These are phyloP conservation scores for Drosophila pruinosa DNA, from an alignment of 1,140 invertebrate genomes.

Conservation along the genomic window DNA sequence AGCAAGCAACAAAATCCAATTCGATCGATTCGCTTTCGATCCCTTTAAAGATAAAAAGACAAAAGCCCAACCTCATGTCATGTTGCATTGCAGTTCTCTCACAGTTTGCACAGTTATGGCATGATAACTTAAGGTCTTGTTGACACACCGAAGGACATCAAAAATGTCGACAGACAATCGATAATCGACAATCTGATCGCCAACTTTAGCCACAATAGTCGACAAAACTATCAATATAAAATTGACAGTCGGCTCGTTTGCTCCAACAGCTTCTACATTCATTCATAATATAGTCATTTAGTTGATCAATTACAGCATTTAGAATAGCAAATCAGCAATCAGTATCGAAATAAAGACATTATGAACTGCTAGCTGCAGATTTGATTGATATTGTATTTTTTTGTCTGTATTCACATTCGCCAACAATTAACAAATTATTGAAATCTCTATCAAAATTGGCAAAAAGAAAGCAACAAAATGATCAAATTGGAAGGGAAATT, in stretches of 20 bases:
- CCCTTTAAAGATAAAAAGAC: neutral
- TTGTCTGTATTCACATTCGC: neutral
- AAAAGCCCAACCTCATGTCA: slow-evolving; percentile 12
- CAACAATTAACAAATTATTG: neutral
- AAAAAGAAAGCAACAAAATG: neutral
- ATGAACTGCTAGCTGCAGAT: neutral
- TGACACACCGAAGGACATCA: slow-evolving; percentile 30
- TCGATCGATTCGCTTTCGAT: slow-evolving; percentile 7
- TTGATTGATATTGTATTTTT: slow-evolving; percentile 1
- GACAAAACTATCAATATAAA: neutral
- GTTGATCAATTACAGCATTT: neutral
- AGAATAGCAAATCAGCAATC: neutral
- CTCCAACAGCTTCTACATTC: neutral
- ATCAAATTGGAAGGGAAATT: neutral
- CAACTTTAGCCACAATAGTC: neutral
- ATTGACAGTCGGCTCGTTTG: neutral
- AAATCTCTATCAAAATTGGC: neutral
- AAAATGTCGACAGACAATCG: slow-evolving; percentile 5
- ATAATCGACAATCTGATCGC: too few species aligned
- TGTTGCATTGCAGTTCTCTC: neutral
- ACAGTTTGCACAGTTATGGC: neutral
- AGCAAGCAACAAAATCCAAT: slow-evolving; percentile 12
- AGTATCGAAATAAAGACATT: slow-evolving; percentile 1
- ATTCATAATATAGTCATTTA: neutral
- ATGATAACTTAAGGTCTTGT: slow-evolving; percentile 25